Evolutionary conservation across 92 coral and sea anemone genomes (phyloP).

Genomic region (Actinernus sp.): DNA sequence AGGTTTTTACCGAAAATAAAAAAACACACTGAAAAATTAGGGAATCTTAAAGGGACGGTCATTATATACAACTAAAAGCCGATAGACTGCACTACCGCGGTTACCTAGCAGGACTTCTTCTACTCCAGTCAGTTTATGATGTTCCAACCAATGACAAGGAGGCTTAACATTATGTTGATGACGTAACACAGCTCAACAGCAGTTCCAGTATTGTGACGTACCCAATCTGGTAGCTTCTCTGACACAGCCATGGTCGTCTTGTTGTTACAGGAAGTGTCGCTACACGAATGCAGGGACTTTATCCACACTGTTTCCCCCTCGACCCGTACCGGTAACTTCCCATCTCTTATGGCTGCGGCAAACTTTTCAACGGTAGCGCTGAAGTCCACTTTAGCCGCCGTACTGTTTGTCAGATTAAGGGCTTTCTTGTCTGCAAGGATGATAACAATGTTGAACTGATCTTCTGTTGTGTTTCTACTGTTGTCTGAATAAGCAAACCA

Average conservation of each 20-base stretch:
- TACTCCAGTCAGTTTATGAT: no score
- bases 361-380: conserved; percentile 9
- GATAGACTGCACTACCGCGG: no score
- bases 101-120: no score
- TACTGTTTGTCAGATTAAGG: conserved; percentile 3
- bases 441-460: conserved; percentile 14
- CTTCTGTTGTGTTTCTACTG: neutral
- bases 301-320: conserved; percentile 50
- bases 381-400: conserved; percentile 25
- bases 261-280: conserved; percentile 49
- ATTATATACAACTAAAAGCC: no score
- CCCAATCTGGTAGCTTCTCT: conserved; percentile 27
- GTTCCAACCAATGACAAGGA: no score
- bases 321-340: conserved; percentile 29
- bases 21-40: no score
- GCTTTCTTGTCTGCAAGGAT: conserved; percentile 56
- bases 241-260: conserved; percentile 40
- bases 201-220: no score
- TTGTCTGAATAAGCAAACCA: conserved; percentile 50
- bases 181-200: no score
- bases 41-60: no score
- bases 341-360: conserved; percentile 27
- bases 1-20: no score
- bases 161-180: no score
- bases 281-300: conserved; percentile 42